These are phyloP conservation scores for Abramis brama DNA, from an alignment of 2,113 vertebrate species.

Conservation along the genomic window DNA sequence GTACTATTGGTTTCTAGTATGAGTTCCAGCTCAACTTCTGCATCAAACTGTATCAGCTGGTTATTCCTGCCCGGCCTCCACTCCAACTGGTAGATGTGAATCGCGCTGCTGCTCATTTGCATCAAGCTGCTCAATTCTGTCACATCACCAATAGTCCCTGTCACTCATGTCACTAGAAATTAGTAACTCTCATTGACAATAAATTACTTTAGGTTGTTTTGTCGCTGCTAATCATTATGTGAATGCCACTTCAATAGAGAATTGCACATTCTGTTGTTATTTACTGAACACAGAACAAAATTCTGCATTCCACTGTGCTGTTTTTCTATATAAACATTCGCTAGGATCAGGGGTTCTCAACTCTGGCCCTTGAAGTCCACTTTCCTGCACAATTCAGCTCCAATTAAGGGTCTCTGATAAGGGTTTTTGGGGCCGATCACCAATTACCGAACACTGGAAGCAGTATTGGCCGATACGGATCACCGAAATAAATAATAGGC, in stretches of 20 bases:
- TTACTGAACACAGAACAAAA: not conserved
- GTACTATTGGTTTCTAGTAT: not conserved
- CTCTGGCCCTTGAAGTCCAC: too few species aligned
- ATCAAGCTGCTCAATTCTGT: not conserved
- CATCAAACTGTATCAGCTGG: not conserved
- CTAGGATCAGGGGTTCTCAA: not conserved
- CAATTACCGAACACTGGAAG: too few species aligned
- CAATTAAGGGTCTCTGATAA: too few species aligned
- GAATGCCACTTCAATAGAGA: not conserved
- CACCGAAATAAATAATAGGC: too few species aligned
- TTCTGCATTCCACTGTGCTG: not conserved
- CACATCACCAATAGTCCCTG: not conserved
- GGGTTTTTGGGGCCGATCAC: too few species aligned
- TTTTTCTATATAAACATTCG: not conserved
- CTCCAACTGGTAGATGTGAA: not conserved
- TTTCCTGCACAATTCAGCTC: too few species aligned
- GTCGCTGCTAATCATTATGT: not conserved
- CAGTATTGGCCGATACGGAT: too few species aligned
- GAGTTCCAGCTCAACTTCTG: not conserved
- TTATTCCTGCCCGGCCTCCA: not conserved
- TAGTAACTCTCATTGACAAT: not conserved
- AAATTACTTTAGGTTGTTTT: not conserved
- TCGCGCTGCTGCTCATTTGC: not conserved
- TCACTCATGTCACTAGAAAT: not conserved
- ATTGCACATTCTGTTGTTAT: not conserved